Conservation (phyloP, 2,113 vertebrate genomes). For the Brachypodius melanocephalos region DNA sequence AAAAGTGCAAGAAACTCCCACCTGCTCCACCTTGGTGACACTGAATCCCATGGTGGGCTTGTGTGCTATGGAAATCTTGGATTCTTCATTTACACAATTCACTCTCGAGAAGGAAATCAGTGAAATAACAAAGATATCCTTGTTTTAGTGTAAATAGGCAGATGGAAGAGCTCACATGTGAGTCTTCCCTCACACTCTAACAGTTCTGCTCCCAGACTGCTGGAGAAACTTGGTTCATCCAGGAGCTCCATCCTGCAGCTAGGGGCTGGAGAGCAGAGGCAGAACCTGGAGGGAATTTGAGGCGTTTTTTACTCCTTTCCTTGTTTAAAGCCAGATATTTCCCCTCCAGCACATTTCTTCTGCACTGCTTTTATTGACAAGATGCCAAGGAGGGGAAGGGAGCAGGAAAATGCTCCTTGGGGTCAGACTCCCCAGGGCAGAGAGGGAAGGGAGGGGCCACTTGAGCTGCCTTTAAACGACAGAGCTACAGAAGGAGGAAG, state of each 20-base stretch:
- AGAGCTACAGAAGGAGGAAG: neutral
- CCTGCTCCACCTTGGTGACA: neutral
- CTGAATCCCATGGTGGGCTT: neutral
- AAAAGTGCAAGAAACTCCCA: neutral
- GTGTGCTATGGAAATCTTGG: neutral
- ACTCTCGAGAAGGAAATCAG: neutral
- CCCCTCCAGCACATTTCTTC: neutral
- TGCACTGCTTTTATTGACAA: neutral
- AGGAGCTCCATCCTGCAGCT: neutral
- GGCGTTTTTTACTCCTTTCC: neutral
- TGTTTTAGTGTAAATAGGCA: neutral
- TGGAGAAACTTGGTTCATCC: neutral
- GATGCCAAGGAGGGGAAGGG: neutral
- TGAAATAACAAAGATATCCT: neutral
- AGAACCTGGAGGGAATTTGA: neutral
- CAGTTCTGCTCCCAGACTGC: neutral
- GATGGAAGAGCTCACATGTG: rapidly evolving
- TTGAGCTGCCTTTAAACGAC: neutral
- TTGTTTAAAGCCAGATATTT: neutral
- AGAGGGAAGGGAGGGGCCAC: neutral
- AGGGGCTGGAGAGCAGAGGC: neutral
- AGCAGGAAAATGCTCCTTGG: neutral
- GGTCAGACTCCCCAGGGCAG: neutral
- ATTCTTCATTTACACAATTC: neutral
- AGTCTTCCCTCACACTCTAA: neutral